Evolutionary conservation across 2,888 invertebrate genomes (phyloP), one percentile per base, ranked within the genome.

Genomic region (Volucella inflata): DNA sequence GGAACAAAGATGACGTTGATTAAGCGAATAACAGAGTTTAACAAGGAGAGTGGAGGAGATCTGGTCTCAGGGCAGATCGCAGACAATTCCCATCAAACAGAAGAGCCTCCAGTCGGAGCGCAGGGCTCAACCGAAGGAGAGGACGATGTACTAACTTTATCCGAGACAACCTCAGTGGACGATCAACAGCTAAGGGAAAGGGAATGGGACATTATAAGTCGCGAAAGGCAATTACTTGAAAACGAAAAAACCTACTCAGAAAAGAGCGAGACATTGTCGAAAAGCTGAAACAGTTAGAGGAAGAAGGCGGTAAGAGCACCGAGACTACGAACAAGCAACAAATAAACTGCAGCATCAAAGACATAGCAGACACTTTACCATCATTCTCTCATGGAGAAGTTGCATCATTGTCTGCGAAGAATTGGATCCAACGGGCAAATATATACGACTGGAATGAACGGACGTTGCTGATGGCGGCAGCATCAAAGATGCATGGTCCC

Each of bases 191-290:
- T 57, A 50, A 59, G 48, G 40, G 36, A 57, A 48, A 57, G 70
- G 44, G 70, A 71, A 36, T 70, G 57, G 48, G 57, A 57, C 48
- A 48, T 70, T 9, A 16, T 59, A 12, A 36, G 38, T 46, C 57
- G 48, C 14, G 59, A 59, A 50, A 71, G 68, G 14, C 12, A 46
- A 48, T 14, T 64, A 38, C 48, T 65, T 9, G 65, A 65, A 65
- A 48, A 38, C 12, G 65, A 65, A 51, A 40, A 21, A 51, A 11
- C 16, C n/a, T 65, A n/a, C 48, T 65, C 36, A 40, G 48, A 65
- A 65, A 65, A 65, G 65, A 65, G 21, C 36, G 65, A 16, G 65
- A 65, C 6, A 48, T 65, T 36, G 50, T 21, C 16, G 65, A 65
- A 48, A 50, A 50, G 36, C 50, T 64, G 16, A 64, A 36, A 30